These are phyloP conservation scores for Drosophila grimshawi DNA, from an alignment of 1,140 invertebrate genomes.

Conservation along the genomic window DNA sequence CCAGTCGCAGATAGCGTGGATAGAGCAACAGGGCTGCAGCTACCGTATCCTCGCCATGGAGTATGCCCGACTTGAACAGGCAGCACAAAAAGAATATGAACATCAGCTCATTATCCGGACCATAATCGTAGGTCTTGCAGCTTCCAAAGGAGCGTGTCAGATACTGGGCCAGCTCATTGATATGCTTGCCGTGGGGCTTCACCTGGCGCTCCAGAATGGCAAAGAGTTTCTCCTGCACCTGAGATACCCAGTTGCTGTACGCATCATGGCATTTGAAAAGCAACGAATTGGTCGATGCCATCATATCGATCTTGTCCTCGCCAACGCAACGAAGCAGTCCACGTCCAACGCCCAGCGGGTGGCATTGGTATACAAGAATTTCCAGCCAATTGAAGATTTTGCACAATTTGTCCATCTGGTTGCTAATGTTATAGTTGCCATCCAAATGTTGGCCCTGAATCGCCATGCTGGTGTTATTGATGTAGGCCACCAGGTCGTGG, in stretches of 20 bases:
- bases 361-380: conserved; percentile 14
- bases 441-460: conserved; percentile 35
- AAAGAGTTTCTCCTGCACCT: conserved; percentile 46
- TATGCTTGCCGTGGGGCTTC: conserved; percentile 37
- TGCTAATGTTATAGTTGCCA: background rate
- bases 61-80: conserved; percentile 46
- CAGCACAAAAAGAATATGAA: conserved; percentile 61
- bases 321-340: background rate
- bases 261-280: conserved; percentile 2
- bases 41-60: conserved; percentile 42
- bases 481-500: conserved; percentile 48
- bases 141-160: conserved; percentile 52
- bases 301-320: no score
- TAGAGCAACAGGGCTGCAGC: conserved; percentile 54
- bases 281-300: conserved; percentile 17
- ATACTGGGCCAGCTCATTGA: conserved; percentile 63
- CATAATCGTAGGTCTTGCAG: conserved; percentile 20
- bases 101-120: conserved; percentile 57
- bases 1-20: conserved; percentile 44
- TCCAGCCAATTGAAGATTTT: conserved; percentile 52
- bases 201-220: conserved; percentile 34
- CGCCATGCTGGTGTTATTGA: conserved; percentile 59
- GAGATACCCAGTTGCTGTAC: conserved; percentile 35
- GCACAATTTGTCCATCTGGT: conserved; percentile 40
- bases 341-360: conserved; percentile 20